Evolutionary conservation across 1,140 invertebrate genomes (phyloP), one percentile per base, ranked within the genome.

Genomic region (Hyles euphorbiae): DNA sequence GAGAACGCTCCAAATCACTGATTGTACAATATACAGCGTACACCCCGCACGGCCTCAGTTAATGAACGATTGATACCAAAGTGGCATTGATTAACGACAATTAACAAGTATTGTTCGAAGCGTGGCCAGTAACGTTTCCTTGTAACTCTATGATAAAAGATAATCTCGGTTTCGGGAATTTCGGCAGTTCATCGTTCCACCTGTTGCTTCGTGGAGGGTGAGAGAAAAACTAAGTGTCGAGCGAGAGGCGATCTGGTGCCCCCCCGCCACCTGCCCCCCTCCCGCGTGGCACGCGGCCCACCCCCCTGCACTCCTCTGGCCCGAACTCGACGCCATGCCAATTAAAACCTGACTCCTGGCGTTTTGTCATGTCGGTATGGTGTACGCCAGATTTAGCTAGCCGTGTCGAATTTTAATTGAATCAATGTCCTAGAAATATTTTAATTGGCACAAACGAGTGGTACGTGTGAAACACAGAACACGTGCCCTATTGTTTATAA

Each of bases 1-100:
- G 83, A 85, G 85, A 88, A 84, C 75, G 77, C 64, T 81, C 76
- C 63, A 86, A 88, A 88, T 81, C 83, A 88, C 79, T 82, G 83
- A 88, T 85, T 86, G 83, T 79, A 63, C 68, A 67, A 8, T 22
- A 22, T 22, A 22, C 22, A 22, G 22, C 2, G 22, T 22, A 22
- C 22, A 22, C 22, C 8, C 36, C 36, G 8, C 36, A 8, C 36
- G 8, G 36, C 36, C 67, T 80, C 74, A 63, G 64, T 79, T 88
- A 84, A 88, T 87, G 79, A 88, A 82, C 76, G 82, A 81, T 84
- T 79, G 73, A 81, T 77, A 73, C 74, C 75, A 76, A 80, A 80
- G 74, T 78, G 72, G 70, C 75, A 65, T 72, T 74, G 69, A 76
- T 78, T 78, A 78, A 70, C 60, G 56, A 61, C 45, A 60, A 62